phyloP scores from a whole-genome alignment of 2,113 vertebrate species.

The Probosciger aterrimus region DNA sequence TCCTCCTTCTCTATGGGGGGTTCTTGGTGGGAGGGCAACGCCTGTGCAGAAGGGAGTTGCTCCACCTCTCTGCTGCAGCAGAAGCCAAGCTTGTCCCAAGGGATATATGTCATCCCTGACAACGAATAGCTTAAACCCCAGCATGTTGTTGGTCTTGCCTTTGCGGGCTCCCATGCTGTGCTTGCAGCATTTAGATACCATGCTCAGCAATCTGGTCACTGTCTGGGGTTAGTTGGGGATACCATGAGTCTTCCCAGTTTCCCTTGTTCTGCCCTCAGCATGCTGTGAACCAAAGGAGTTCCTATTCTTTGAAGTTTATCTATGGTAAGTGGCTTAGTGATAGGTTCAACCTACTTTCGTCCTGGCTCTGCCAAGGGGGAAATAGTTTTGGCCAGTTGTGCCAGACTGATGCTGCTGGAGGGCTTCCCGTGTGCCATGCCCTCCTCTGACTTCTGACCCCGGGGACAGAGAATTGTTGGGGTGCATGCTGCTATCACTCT shows the following conservation, averaged over 20 bases:
- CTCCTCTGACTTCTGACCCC: neutral
- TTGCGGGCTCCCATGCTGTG: neutral
- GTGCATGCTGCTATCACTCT: neutral
- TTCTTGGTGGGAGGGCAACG: constrained; percentile 14
- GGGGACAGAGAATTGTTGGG: neutral
- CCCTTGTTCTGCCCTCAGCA: neutral
- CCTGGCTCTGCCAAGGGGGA: neutral
- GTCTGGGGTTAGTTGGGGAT: neutral
- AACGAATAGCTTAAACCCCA: neutral
- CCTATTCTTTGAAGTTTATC: neutral
- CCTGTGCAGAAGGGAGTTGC: constrained; percentile 8
- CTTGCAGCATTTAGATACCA: neutral
- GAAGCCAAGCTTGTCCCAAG: neutral
- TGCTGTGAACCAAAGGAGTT: neutral
- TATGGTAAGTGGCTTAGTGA: neutral
- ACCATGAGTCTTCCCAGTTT: neutral
- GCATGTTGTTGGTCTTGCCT: neutral
- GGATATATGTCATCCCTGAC: neutral
- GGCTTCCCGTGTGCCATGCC: neutral
- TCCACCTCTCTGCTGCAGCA: constrained; percentile 6
- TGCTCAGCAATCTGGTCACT: neutral
- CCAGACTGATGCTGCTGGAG: neutral
- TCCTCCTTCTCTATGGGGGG: constrained; percentile 30
- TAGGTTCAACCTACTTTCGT: neutral
- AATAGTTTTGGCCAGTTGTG: neutral